A percentile compares a stretch with the other conserved stretches of the same genome.
phyloP scores from a whole-genome alignment of 2,888 invertebrate species.

The Troides oblongomaculatus region DNA sequence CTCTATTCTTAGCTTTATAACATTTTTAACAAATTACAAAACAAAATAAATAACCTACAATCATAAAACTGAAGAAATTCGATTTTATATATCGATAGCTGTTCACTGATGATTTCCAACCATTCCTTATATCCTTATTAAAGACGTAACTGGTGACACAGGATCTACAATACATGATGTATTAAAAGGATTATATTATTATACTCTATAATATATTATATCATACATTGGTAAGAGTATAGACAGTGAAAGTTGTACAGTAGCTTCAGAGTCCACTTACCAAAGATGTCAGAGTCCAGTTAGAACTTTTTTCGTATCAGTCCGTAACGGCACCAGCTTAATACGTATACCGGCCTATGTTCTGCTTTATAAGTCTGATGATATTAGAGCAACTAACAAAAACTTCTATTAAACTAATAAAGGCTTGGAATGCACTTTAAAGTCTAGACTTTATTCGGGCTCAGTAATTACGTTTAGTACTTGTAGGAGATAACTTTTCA shows the following conservation, averaged over 20 bases:
- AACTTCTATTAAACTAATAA: neutral
- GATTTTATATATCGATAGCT: neutral
- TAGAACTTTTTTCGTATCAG: conserved; percentile 8
- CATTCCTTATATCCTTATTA: no score
- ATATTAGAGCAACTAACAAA: neutral
- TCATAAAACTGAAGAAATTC: neutral
- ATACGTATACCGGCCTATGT: neutral
- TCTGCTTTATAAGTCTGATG: neutral
- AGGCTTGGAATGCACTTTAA: no score
- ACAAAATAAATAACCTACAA: neutral
- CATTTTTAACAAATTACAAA: no score
- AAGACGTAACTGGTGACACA: no score
- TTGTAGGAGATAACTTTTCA: no score
- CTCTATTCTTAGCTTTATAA: no score
- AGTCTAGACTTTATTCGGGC: no score
- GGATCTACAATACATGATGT: neutral
- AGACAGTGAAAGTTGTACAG: conserved; percentile 56
- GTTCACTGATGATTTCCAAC: neutral
- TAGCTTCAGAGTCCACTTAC: conserved; percentile 36
- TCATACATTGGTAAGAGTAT: conserved; percentile 42
- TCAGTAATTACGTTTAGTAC: no score
- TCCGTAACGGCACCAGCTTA: neutral
- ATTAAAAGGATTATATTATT: conserved; percentile 4
- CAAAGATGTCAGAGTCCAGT: conserved; percentile 39
- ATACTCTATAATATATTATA: conserved; percentile 38